Conservation (phyloP, 2,888 invertebrate genomes). For the Stomorhina lunata region DNA sequence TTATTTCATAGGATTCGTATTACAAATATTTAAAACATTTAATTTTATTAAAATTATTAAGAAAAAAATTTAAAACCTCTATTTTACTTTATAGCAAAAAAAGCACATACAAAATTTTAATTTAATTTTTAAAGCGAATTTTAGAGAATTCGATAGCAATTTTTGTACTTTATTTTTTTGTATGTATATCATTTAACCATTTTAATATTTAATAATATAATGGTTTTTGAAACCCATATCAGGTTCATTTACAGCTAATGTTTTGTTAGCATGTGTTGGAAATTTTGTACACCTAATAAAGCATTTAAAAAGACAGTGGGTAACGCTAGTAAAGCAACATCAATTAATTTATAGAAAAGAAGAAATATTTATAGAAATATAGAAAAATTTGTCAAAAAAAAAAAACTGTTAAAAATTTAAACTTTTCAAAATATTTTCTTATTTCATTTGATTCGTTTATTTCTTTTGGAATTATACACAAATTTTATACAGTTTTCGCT, state of each 20-base stretch:
- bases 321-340: neutral
- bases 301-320: neutral
- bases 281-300: neutral
- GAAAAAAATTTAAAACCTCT: neutral
- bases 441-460: neutral
- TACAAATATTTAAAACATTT: no score
- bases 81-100: neutral
- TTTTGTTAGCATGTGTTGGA: neutral
- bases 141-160: neutral
- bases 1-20: no score
- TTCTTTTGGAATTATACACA: neutral
- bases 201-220: slow-evolving; percentile 37
- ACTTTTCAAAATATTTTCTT: neutral
- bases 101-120: neutral
- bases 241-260: neutral
- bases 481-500: neutral
- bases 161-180: no score
- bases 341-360: neutral
- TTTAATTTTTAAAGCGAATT: neutral
- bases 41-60: neutral
- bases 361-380: no score
- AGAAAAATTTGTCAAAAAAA: neutral
- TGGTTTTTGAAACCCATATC: slow-evolving; percentile 8
- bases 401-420: neutral
- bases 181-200: slow-evolving; percentile 7